phyloP scores from a whole-genome alignment of 1,140 invertebrate species.

The Drosophila guanche region DNA sequence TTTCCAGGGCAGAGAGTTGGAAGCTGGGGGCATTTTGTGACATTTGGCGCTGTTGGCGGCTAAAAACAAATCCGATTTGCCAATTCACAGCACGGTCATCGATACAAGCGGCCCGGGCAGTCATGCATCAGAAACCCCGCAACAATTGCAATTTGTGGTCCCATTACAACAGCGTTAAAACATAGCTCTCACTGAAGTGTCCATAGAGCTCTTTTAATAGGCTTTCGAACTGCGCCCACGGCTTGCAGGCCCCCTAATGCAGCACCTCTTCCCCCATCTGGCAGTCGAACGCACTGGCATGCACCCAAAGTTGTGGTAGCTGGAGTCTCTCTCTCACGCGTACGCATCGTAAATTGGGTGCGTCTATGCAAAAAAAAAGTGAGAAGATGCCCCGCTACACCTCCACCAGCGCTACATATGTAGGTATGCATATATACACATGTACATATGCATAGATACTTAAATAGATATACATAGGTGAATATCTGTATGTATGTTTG shows the following conservation, averaged over 20 bases:
- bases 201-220: constrained; percentile 57
- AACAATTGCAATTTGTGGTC: constrained; percentile 70
- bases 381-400: constrained; percentile 34
- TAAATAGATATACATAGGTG: not conserved
- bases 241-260: constrained; percentile 24
- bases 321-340: constrained; percentile 39
- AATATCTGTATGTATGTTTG: not conserved
- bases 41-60: constrained; percentile 34
- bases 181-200: constrained; percentile 12
- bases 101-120: constrained; percentile 36
- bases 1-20: constrained; percentile 6
- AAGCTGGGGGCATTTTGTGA: constrained; percentile 21
- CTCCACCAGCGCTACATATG: too few relatives aligned
- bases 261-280: not conserved
- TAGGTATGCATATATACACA: too few relatives aligned
- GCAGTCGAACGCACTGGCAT: constrained; percentile 67
- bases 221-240: constrained; percentile 46
- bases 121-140: constrained; percentile 25
- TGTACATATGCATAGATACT: too few relatives aligned
- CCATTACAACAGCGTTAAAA: constrained; percentile 71
- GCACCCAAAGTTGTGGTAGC: constrained; percentile 37
- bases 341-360: constrained; percentile 74
- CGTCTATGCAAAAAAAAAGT: constrained; percentile 73
- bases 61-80: constrained; percentile 51
- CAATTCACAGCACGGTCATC: constrained; percentile 65